phyloP scores from a whole-genome alignment of 2,113 vertebrate genomes.

The Mormyrus lacerda region DNA sequence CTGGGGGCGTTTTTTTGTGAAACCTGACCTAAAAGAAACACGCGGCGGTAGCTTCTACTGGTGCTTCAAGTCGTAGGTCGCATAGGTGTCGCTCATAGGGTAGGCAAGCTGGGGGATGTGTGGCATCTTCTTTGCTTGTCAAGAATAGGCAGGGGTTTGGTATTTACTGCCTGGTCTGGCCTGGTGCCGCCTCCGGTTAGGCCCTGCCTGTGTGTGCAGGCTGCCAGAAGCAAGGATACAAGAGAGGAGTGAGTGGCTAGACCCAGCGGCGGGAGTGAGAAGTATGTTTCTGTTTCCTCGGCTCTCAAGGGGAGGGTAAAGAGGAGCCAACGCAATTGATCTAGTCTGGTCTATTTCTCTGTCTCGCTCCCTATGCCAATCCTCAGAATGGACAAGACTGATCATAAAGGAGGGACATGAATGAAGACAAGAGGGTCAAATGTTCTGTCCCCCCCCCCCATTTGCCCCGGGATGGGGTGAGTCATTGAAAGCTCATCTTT shows the following conservation, averaged over 20 bases:
- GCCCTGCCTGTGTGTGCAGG: background rate
- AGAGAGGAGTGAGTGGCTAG: background rate
- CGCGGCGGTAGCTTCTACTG: background rate
- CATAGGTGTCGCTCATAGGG: background rate
- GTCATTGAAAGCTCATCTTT: conserved; percentile 53
- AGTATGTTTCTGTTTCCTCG: background rate
- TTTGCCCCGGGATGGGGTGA: conserved; percentile 49
- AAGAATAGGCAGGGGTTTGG: background rate
- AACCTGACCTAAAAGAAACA: background rate
- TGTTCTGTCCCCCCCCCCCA: conserved; percentile 32
- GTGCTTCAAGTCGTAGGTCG: background rate
- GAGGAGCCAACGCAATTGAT: background rate
- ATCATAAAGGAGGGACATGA: background rate
- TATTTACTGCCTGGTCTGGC: background rate
- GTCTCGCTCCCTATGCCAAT: background rate
- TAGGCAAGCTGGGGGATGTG: background rate
- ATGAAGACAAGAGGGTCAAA: background rate
- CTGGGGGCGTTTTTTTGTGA: background rate
- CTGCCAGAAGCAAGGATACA: background rate
- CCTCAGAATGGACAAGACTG: background rate
- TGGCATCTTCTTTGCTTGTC: background rate
- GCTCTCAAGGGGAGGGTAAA: background rate
- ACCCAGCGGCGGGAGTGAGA: background rate
- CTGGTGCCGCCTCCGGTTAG: background rate
- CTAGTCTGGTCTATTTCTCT: background rate